These are phyloP conservation scores for Eupeodes luniger DNA, from an alignment of 2,888 invertebrate species.

Conservation along the genomic window DNA sequence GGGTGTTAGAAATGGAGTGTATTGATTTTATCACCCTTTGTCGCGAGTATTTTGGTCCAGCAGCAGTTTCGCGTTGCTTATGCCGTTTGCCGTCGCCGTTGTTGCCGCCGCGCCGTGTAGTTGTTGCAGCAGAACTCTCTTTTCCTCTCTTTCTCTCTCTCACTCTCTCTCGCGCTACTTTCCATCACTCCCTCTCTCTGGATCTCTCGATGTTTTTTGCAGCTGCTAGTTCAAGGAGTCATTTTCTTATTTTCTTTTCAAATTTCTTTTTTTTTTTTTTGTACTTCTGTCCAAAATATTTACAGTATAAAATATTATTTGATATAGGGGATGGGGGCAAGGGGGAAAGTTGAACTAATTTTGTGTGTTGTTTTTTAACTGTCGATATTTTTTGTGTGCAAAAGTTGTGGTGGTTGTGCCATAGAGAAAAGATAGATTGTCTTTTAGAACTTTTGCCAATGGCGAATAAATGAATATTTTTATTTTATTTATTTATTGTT, in stretches of 20 bases:
- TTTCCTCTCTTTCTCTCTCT: conserved; percentile 28
- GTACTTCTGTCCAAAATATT: conserved; percentile 33
- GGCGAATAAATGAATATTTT: conserved; percentile 18
- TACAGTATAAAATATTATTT: conserved; percentile 45
- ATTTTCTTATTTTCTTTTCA: conserved; percentile 21
- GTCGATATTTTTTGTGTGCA: conserved; percentile 16
- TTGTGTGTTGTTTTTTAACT: conserved; percentile 33
- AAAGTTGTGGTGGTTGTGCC: conserved; percentile 20
- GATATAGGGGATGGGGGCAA: not conserved
- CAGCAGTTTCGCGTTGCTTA: conserved; percentile 34
- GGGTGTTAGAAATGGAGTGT: conserved; percentile 73
- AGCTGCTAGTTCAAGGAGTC: conserved; percentile 40
- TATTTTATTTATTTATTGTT: not conserved
- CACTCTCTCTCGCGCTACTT: not conserved
- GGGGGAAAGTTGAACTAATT: conserved; percentile 1
- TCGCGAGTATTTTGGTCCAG: conserved; percentile 73
- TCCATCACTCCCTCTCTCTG: conserved; percentile 4
- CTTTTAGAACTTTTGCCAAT: conserved; percentile 15
- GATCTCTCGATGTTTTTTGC: not conserved
- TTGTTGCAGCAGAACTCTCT: conserved; percentile 46
- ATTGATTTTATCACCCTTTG: conserved; percentile 76
- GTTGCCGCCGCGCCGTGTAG: not conserved
- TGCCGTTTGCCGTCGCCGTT: not conserved
- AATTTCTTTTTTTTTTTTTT: conserved; percentile 34
- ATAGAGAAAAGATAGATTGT: conserved; percentile 28